Conservation (phyloP, 2,113 vertebrate species). For the Sturnira hondurensis region DNA sequence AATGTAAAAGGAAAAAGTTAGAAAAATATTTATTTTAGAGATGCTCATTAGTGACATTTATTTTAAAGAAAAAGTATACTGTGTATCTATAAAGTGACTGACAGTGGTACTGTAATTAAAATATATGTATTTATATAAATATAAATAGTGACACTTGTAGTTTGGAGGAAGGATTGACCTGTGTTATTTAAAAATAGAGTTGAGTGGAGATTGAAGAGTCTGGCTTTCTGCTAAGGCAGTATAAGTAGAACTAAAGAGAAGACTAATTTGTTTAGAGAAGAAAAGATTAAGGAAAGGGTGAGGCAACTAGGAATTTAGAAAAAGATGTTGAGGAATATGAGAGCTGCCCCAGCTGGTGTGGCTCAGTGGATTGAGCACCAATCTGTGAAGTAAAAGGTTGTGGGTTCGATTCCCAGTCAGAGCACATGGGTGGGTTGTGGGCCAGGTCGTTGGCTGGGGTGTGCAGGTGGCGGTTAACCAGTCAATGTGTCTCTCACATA, state of each 20-base stretch:
- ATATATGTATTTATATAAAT: neutral
- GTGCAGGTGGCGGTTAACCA: too few species aligned
- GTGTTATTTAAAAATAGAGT: neutral
- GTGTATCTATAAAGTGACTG: neutral
- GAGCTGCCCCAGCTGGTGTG: neutral
- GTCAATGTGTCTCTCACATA: too few species aligned
- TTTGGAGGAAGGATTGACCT: neutral
- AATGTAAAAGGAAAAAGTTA: neutral
- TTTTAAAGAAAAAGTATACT: neutral
- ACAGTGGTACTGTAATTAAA: neutral
- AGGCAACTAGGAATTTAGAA: neutral
- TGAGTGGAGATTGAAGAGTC: neutral
- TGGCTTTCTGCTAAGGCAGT: neutral
- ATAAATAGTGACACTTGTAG: neutral
- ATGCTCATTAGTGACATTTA: neutral
- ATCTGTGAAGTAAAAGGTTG: too few species aligned
- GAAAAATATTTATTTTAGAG: neutral
- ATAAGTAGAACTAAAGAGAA: constrained; percentile 14
- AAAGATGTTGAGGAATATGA: neutral
- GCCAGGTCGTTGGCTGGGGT: too few species aligned
- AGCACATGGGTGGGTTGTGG: too few species aligned
- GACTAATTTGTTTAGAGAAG: constrained; percentile 3
- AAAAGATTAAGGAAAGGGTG: neutral
- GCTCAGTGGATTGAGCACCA: too few species aligned
- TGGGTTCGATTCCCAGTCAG: too few species aligned